phyloP scores from a whole-genome alignment of 2,888 invertebrate genomes.

The Agriopis aurantiaria region DNA sequence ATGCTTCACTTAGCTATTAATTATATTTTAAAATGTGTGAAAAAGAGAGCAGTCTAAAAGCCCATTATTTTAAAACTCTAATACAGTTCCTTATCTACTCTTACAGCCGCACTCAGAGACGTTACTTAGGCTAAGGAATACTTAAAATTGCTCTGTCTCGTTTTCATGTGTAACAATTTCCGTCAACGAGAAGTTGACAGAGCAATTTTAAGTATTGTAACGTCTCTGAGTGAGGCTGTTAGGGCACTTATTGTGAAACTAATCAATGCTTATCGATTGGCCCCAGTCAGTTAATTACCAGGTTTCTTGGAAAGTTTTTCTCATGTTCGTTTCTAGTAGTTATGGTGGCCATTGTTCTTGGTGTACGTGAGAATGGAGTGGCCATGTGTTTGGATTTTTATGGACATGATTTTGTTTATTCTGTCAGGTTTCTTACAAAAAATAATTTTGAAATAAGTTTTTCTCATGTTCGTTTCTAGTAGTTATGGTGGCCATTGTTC shows the following conservation, averaged over 20 bases:
- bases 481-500: conserved; percentile 45
- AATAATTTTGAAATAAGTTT: conserved; percentile 33
- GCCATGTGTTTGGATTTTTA: neutral
- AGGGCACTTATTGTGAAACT: conserved; percentile 9
- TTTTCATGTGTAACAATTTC: too few species aligned
- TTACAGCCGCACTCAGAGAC: too few species aligned
- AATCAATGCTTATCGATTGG: conserved; percentile 27
- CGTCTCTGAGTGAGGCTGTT: too few species aligned
- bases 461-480: conserved; percentile 50
- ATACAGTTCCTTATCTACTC: too few species aligned
- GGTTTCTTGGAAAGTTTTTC: conserved; percentile 50
- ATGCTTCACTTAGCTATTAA: too few species aligned
- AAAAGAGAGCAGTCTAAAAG: too few species aligned
- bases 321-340: conserved; percentile 48
- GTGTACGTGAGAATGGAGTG: conserved; percentile 18
- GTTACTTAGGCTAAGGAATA: too few species aligned
- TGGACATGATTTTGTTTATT: neutral
- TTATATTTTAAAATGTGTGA: too few species aligned
- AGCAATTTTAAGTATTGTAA: too few species aligned
- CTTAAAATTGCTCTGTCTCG: too few species aligned
- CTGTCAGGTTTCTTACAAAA: neutral
- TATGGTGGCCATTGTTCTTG: conserved; percentile 44
- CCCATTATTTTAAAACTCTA: too few species aligned
- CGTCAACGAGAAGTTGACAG: too few species aligned
- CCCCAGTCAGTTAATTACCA: conserved; percentile 36